Evolutionary conservation across 64 coral and sea anemone species (phyloP).

Genomic region (Dendronephthya gigantea): DNA sequence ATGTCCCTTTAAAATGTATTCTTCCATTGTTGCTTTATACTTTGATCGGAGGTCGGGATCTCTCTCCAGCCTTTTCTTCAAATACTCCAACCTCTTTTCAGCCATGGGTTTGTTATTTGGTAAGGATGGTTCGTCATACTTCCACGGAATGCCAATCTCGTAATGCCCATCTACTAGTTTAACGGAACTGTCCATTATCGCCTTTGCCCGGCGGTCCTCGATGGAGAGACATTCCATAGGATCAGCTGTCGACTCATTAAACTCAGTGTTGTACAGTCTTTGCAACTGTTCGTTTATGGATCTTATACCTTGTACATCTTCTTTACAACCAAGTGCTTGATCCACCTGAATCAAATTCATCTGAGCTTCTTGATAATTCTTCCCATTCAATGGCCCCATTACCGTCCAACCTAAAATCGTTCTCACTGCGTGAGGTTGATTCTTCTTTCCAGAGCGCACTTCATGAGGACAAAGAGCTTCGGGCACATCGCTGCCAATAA

Average conservation of each 20-base stretch:
- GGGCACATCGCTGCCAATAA: no score
- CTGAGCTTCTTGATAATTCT: neutral
- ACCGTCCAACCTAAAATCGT: constrained; percentile 25
- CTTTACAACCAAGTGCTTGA: neutral
- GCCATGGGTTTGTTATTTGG: no score
- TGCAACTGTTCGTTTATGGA: neutral
- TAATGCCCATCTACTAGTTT: no score
- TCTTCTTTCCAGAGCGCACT: constrained; percentile 1
- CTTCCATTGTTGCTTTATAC: no score
- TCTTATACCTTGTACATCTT: neutral
- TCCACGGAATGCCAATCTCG: no score
- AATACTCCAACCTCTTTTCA: no score
- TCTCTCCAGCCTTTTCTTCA: no score
- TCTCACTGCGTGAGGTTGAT: constrained; percentile 3
- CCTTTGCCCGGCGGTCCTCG: no score
- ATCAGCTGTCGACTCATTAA: neutral
- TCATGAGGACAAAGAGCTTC: no score
- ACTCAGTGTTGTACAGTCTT: neutral
- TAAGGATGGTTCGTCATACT: no score
- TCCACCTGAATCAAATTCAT: neutral
- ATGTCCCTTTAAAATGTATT: no score
- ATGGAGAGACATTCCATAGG: neutral
- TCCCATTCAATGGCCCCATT: neutral
- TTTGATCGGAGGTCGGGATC: no score
- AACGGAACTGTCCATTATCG: neutral